These are phyloP conservation scores for Chionis minor DNA, from an alignment of 2,113 vertebrate species.

Conservation along the genomic window DNA sequence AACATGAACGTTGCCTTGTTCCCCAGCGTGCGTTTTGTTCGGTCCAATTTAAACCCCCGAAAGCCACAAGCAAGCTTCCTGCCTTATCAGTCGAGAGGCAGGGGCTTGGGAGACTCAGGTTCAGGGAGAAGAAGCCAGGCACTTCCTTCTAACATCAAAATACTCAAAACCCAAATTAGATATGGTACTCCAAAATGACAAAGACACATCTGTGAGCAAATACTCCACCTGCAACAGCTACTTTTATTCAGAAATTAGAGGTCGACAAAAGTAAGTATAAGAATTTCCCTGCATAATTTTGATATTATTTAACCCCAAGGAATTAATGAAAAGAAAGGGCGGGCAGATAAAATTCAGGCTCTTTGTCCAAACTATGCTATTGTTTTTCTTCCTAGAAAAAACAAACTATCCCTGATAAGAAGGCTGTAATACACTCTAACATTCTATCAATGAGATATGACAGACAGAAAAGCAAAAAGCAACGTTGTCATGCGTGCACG, in stretches of 20 bases:
- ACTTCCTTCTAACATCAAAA: not conserved
- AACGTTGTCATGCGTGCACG: accelerated
- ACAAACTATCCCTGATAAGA: not conserved
- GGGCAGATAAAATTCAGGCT: not conserved
- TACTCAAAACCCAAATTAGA: accelerated
- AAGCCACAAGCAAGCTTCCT: not conserved
- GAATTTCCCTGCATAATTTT: not conserved
- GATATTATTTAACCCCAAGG: not conserved
- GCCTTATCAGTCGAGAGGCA: not conserved
- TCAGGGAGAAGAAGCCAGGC: not conserved
- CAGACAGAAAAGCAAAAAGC: not conserved
- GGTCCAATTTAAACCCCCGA: not conserved
- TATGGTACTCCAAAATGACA: not conserved
- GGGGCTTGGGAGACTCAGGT: accelerated
- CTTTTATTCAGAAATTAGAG: not conserved
- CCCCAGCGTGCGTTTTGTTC: not conserved
- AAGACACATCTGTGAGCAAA: not conserved
- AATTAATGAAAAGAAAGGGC: not conserved
- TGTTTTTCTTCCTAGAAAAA: not conserved
- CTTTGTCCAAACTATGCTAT: not conserved
- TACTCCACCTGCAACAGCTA: not conserved
- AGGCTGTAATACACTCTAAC: not conserved
- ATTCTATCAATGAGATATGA: not conserved
- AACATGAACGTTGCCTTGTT: not conserved
- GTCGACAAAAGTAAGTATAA: not conserved